Evolutionary conservation across 2,797 vertebrate species (phyloP).

Genomic region (Clarias fuscus): DNA sequence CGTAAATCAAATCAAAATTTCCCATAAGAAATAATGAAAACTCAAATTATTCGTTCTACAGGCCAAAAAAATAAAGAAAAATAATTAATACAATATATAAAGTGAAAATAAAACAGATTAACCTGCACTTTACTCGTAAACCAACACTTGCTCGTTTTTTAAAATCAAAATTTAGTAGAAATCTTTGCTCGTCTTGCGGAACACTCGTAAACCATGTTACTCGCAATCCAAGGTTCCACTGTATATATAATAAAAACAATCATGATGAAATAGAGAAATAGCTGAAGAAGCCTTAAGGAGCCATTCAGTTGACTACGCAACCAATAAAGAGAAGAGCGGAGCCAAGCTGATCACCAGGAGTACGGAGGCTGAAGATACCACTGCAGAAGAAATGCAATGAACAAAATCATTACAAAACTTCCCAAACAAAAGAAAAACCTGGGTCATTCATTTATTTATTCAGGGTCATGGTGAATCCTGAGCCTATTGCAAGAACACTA

Average conservation of each 20-base stretch:
- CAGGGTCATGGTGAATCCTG: background rate
- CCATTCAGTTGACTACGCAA: slow-evolving; percentile 46
- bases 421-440: background rate
- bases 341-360: slow-evolving; percentile 58
- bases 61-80: too few relatives aligned
- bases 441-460: background rate
- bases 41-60: too few relatives aligned
- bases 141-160: too few relatives aligned
- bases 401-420: background rate
- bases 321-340: slow-evolving; percentile 56
- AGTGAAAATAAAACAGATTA: too few relatives aligned
- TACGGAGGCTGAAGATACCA: slow-evolving; percentile 59
- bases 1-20: too few relatives aligned
- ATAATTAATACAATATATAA: too few relatives aligned
- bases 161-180: too few relatives aligned
- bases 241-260: background rate
- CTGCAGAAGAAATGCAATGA: slow-evolving; percentile 29
- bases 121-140: too few relatives aligned
- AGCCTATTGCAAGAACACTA: background rate
- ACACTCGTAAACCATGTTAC: too few relatives aligned
- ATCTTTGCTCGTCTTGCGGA: too few relatives aligned
- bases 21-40: too few relatives aligned
- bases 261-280: background rate
- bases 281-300: background rate
- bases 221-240: too few relatives aligned